phyloP scores from a whole-genome alignment of 2,888 invertebrate genomes.

The Drosophila macrothrix region DNA sequence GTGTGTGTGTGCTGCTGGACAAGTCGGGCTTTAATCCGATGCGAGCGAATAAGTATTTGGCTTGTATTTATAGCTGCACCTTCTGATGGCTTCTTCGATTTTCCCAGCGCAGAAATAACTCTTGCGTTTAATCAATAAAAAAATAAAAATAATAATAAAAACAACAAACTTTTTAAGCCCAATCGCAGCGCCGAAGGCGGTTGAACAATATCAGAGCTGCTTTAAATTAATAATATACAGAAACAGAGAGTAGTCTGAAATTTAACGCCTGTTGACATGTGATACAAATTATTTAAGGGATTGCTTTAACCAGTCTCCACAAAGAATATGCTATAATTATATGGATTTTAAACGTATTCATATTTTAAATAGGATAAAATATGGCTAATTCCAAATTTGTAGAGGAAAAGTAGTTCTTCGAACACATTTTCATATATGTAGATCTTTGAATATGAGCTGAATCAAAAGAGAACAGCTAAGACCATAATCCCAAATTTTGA shows the following conservation, averaged over 20 bases:
- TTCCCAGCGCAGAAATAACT: conserved; percentile 43
- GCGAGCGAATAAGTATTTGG: conserved; percentile 38
- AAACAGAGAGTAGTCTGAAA: conserved; percentile 1
- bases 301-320: not conserved
- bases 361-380: not conserved
- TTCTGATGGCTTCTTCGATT: conserved; percentile 26
- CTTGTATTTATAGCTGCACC: conserved; percentile 54
- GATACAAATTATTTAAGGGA: conserved; percentile 3
- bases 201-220: conserved; percentile 11
- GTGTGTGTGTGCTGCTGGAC: conserved; percentile 22
- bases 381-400: not conserved
- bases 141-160: conserved; percentile 21
- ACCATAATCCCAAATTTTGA: not conserved
- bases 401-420: not conserved
- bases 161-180: conserved; percentile 8
- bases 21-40: conserved; percentile 45
- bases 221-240: conserved; percentile 21
- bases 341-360: not conserved
- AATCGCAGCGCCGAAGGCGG: conserved; percentile 1
- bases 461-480: not conserved
- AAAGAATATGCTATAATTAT: no score
- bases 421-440: not conserved
- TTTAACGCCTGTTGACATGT: not conserved
- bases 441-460: not conserved
- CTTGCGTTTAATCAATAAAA: conserved; percentile 53